Base-by-base conservation (phyloP, 2,113 vertebrate genomes). In the Pluvianellus socialis region DNA sequence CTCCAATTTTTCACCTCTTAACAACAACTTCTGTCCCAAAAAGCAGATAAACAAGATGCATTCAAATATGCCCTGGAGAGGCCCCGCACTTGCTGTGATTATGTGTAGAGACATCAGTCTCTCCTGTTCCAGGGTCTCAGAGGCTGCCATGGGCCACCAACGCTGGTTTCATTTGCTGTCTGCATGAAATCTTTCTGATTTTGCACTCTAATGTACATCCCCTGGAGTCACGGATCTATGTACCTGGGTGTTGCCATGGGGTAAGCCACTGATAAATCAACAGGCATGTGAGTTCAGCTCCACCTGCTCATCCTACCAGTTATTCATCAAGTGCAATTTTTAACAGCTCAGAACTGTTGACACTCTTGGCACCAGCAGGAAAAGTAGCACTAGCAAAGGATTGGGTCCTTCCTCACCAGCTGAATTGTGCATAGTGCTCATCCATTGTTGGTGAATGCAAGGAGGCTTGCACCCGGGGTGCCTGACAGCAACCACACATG, bases 401-500 rank as follows among this genome's bases (percentile, higher is more conserved):
- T 27, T 23, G 42, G 8, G 14, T 72, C 44, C 52, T 61, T 22
- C 14, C 22, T 84, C 14, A 67, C 28, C 33, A 47, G 4, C 32
- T 52, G 26, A 14, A 7, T 42, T 42, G 56, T 23, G 13, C 32
- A 75, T 33, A 79, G 73, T 47, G 16, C 28, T 76, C 14, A 18
- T 11, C 12, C 14, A 17, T n/a, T 62, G 16, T 19, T 49, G 22
- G 5, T 52, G 52, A 6, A 3, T 50, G 9, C 8, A 45, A 71
- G 35, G 1, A 80, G 13, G 14, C 6, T 32, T 58, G 26, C 38
- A 21, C 13, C 16, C 56, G 35, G 20, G 0, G 6, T 42, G 10
- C 22, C 40, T 42, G 33, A 66, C 10, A 71, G 26, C 35, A 86
- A 12, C 13, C 11, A 38, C 0, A 0, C 24, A 5, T 20, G 8